Conservation (phyloP, 2,888 invertebrate genomes). For the Synergus umbraculus region DNA sequence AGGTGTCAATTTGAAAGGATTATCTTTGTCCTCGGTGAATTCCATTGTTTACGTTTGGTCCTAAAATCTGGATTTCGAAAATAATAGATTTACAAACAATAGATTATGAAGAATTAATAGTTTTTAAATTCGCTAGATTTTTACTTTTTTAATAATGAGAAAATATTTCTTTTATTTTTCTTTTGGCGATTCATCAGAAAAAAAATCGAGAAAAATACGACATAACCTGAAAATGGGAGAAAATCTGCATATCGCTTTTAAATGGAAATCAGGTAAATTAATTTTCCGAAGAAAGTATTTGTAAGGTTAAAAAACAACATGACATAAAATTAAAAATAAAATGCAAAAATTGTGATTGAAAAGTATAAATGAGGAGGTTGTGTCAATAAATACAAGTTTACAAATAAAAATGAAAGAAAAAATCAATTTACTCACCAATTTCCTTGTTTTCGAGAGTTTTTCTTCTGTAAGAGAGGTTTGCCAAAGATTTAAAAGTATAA, state of each 20-base stretch:
- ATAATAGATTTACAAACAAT: too few species aligned
- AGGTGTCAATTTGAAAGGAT: not conserved
- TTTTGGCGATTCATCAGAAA: too few species aligned
- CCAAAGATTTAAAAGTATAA: not conserved
- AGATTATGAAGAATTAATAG: too few species aligned
- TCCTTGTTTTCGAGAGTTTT: not conserved
- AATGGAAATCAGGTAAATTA: not conserved
- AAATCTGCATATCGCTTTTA: not conserved
- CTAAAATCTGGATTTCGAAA: too few species aligned
- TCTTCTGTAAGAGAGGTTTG: not conserved
- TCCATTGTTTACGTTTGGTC: not conserved
- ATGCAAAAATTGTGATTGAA: not conserved
- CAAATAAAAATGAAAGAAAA: not conserved
- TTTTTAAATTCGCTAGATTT: too few species aligned
- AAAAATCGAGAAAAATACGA: not conserved
- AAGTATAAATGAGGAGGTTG: not conserved
- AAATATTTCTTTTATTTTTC: too few species aligned
- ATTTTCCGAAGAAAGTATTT: not conserved
- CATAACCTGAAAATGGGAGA: not conserved
- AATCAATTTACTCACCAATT: not conserved
- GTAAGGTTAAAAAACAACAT: not conserved
- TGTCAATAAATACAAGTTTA: not conserved
- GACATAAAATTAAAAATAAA: not conserved
- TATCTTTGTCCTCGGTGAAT: not conserved
- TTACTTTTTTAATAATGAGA: too few species aligned